phyloP scores from a whole-genome alignment of 2,113 vertebrate genomes.

The Zosterops pallidus region DNA sequence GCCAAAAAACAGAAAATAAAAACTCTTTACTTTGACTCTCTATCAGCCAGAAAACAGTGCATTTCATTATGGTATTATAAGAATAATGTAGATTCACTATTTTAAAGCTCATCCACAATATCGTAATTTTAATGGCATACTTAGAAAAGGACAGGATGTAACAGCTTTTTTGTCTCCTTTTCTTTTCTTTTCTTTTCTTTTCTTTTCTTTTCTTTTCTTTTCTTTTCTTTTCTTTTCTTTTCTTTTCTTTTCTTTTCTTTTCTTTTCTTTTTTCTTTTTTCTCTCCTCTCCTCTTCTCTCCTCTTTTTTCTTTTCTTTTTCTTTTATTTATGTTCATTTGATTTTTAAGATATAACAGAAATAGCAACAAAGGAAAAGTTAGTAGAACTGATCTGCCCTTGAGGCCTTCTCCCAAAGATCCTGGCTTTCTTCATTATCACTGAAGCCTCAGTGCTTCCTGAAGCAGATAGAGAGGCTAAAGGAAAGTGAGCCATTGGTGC shows the following conservation, averaged over 20 bases:
- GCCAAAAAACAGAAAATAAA: background rate
- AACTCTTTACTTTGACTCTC: background rate
- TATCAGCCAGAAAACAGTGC: background rate
- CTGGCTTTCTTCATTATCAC: background rate
- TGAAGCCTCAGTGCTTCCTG: background rate
- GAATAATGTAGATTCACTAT: background rate
- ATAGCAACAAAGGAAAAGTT: background rate
- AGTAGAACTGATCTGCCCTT: background rate
- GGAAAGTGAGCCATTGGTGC: background rate
- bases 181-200: too few relatives aligned
- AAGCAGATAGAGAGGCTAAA: background rate
- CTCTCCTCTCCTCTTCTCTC: background rate
- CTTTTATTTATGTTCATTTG: background rate
- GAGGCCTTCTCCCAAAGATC: background rate
- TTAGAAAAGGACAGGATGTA: background rate
- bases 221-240: background rate
- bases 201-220: too few relatives aligned
- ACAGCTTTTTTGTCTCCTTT: fast-evolving
- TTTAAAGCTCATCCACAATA: background rate
- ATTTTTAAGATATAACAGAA: background rate
- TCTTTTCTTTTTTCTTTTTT: too few relatives aligned
- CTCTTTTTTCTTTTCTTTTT: background rate
- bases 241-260: background rate
- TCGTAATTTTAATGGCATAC: background rate
- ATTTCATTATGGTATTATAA: background rate